Percentiles rank a stretch among this genome's conserved stretches.
These are phyloP conservation scores for Sarcophaga variegata DNA, from an alignment of 2,888 invertebrate species.

Conservation along the genomic window DNA sequence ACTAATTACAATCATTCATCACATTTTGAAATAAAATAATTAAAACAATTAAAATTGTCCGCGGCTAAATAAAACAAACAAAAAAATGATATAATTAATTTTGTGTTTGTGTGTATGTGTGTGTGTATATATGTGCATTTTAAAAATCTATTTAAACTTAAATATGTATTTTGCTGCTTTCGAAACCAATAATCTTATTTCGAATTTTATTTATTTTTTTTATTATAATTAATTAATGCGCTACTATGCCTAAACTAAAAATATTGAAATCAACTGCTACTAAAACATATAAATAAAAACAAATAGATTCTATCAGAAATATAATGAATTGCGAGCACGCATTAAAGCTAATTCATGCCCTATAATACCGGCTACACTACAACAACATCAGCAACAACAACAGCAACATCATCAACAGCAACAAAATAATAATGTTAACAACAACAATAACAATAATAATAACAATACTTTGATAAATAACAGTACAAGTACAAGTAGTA, in stretches of 20 bases:
- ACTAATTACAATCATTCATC: background rate
- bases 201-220: conserved; percentile 21
- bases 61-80: background rate
- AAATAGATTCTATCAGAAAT: conserved; percentile 92
- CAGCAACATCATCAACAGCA: conserved; percentile 67
- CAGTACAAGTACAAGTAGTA: conserved; percentile 73
- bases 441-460: conserved; percentile 73
- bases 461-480: conserved; percentile 72
- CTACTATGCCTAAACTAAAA: conserved; percentile 41
- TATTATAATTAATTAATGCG: conserved; percentile 35
- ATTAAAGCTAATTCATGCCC: conserved; percentile 93
- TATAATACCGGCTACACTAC: conserved; percentile 85
- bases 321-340: conserved; percentile 93
- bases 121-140: conserved; percentile 5
- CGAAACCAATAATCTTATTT: conserved; percentile 38
- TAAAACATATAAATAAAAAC: conserved; percentile 3
- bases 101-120: background rate
- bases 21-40: background rate
- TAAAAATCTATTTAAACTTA: conserved; percentile 2
- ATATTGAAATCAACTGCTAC: conserved; percentile 7
- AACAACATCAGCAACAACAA: conserved; percentile 78
- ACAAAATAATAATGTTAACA: conserved; percentile 72
- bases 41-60: background rate
- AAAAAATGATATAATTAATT: background rate
- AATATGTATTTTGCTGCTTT: conserved; percentile 33